Evolutionary conservation across 2,113 vertebrate genomes (phyloP), one percentile per base, ranked within the genome.

Genomic region (Spizaetus ornatus): DNA sequence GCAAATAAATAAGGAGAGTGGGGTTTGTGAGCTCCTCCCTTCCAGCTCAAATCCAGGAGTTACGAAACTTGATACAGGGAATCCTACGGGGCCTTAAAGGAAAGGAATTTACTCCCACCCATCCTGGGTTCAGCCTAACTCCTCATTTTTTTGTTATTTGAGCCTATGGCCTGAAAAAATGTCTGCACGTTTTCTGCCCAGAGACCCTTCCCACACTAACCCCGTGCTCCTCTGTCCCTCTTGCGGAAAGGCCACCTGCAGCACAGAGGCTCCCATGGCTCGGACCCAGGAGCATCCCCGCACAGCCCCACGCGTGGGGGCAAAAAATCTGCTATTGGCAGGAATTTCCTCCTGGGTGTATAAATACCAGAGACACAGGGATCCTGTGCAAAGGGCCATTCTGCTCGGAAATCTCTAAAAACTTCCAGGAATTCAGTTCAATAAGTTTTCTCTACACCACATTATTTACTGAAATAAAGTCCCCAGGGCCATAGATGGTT

Each of bases 91-190:
- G 90, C 84, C 58, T 88, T 84, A 12, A 77, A 93, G 94, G 84
- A 82, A 94, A 95, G 89, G 97, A 95, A 96, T 97, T 97, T 87
- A 93, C 93, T 97, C 96, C 96, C 97, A 94, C 94, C 96, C 94
- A 96, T 93, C 89, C 91, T 91, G 95, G 91, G 91, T 58, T 95
- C 97, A 96, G 84, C 70, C 62, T 95, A 77, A 82, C 93, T 95
- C 91, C 81, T 97, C 84, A 16, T 90, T 95, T 93, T 93, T 82
- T 56, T 93, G 83, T 95, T 89, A 92, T 95, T 95, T 72, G 92
- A 95, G 93, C 84, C 66, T 45, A 31, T 23, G 32, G 85, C 78
- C 45, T 92, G 69, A 67, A 93, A 87, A 85, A 93, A 70, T 3
- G 42, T 90, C 84, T 91, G 88, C 73, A 89, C 77, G 48, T 79